Evolutionary conservation across 2,888 invertebrate genomes (phyloP).

Genomic region (Himalopsyche kuldschensis): DNA sequence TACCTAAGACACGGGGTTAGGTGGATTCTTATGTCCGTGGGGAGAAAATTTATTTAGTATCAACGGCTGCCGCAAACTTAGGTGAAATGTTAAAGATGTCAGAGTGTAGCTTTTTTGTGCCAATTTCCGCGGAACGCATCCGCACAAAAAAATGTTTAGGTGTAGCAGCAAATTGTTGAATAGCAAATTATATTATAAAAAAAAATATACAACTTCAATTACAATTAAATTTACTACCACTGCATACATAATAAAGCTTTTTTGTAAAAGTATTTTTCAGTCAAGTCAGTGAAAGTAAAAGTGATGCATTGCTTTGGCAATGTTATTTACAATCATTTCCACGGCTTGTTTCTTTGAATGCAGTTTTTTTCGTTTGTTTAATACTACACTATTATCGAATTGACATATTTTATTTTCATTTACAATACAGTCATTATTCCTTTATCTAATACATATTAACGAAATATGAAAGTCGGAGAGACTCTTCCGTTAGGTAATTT

Average conservation of each 20-base stretch:
- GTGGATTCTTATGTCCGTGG: too few species aligned
- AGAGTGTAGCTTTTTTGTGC: too few species aligned
- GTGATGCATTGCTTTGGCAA: not conserved
- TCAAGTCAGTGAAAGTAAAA: not conserved
- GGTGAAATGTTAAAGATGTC: too few species aligned
- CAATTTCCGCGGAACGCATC: too few species aligned
- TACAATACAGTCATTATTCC: not conserved
- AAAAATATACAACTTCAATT: too few species aligned
- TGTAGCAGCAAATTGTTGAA: too few species aligned
- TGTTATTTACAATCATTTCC: not conserved
- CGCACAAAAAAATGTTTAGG: too few species aligned
- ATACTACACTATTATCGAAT: not conserved
- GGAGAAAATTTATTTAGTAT: too few species aligned
- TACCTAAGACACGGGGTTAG: too few species aligned
- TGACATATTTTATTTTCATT: not conserved
- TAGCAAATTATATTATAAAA: too few species aligned
- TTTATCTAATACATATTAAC: not conserved
- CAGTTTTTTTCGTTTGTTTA: not conserved
- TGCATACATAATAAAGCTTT: not conserved
- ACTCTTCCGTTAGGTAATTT: not conserved
- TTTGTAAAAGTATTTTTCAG: not conserved
- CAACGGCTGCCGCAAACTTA: too few species aligned
- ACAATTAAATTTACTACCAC: not conserved
- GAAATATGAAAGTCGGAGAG: not conserved
- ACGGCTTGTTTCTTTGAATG: not conserved